phyloP scores from a whole-genome alignment of 2,888 invertebrate species.

The Chrysotoxum bicinctum region DNA sequence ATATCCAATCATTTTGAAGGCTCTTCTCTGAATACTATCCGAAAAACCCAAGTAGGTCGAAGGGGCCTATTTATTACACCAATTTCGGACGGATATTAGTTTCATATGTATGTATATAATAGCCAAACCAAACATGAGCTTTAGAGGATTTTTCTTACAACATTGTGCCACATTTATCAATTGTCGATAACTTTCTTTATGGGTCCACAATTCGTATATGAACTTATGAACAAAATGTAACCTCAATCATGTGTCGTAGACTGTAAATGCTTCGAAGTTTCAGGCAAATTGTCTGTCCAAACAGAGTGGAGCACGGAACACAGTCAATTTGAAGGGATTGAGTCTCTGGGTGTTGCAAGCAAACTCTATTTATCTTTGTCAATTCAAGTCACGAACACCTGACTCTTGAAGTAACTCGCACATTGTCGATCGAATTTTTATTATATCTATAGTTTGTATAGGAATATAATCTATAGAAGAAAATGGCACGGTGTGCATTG shows the following conservation, averaged over 20 bases:
- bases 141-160: too few species aligned
- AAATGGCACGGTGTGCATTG: slow-evolving; percentile 26
- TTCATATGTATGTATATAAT: too few species aligned
- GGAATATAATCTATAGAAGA: not conserved
- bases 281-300: slow-evolving; percentile 40
- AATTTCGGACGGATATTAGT: too few species aligned
- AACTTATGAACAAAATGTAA: too few species aligned
- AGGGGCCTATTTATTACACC: too few species aligned
- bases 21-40: too few species aligned
- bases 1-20: too few species aligned
- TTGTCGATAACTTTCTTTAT: too few species aligned
- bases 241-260: not conserved
- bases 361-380: slow-evolving; percentile 5
- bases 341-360: not conserved
- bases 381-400: slow-evolving; percentile 66
- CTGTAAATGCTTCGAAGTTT: slow-evolving; percentile 8
- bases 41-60: too few species aligned
- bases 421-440: slow-evolving; percentile 31
- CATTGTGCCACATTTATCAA: too few species aligned
- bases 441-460: not conserved
- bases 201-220: too few species aligned
- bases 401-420: slow-evolving; percentile 37
- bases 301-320: not conserved
- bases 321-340: not conserved
- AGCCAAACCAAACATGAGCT: too few species aligned